Conservation (phyloP, 1,140 invertebrate species). For the Thaumetopoea pityocampa region DNA sequence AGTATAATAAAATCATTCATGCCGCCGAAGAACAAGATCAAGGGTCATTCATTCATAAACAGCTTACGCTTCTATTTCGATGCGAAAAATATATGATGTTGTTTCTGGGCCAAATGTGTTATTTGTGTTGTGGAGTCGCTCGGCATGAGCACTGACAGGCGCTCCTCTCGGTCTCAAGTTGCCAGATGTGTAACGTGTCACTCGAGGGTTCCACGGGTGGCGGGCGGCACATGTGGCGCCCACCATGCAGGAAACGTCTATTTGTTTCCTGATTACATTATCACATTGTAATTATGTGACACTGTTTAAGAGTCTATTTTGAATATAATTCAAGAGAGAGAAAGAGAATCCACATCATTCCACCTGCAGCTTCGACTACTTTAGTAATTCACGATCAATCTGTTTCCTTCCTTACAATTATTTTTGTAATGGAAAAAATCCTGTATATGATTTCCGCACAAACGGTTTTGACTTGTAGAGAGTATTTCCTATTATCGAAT, state of each 20-base stretch:
- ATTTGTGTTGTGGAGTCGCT: conserved; percentile 25
- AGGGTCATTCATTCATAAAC: conserved; percentile 40
- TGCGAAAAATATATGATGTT: conserved; percentile 38
- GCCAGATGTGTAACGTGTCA: conserved; percentile 36
- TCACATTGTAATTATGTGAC: conserved; percentile 17
- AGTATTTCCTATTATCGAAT: too few relatives aligned
- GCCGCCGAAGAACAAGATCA: conserved; percentile 30
- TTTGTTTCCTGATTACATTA: conserved; percentile 31
- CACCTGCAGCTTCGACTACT: too few relatives aligned
- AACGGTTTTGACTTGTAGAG: too few relatives aligned
- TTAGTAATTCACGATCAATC: too few relatives aligned
- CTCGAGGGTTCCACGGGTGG: conserved; percentile 20
- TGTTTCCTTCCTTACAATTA: too few relatives aligned
- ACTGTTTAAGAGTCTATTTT: too few relatives aligned
- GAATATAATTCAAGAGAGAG: too few relatives aligned
- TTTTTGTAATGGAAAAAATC: too few relatives aligned
- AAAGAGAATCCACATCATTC: too few relatives aligned
- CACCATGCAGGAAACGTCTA: conserved; percentile 27
- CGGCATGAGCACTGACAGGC: conserved; percentile 30
- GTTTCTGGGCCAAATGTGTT: conserved; percentile 43
- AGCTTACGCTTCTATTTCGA: conserved; percentile 25
- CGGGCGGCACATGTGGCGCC: conserved; percentile 23
- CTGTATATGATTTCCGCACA: too few relatives aligned
- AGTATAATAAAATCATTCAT: conserved; percentile 36
- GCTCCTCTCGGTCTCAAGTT: conserved; percentile 28